A percentile compares a stretch with the other conserved stretches of the same genome.
Evolutionary conservation across 2,113 vertebrate genomes (phyloP).

Genomic region (Puntigrus tetrazona): DNA sequence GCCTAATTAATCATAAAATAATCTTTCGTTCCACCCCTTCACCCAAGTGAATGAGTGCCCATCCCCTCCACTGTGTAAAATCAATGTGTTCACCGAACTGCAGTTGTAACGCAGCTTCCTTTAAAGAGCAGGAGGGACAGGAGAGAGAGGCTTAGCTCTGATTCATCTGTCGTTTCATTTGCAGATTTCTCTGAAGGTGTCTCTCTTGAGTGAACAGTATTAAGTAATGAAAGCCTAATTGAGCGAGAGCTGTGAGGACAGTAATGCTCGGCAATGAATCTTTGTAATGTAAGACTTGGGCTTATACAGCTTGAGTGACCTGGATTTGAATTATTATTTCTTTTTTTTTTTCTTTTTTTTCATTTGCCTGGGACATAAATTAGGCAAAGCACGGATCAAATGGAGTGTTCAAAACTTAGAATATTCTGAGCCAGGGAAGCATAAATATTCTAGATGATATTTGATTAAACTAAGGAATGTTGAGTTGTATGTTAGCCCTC

Average conservation of each 20-base stretch:
- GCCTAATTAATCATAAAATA: conserved; percentile 42
- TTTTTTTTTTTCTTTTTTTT: neutral
- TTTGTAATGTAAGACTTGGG: conserved; percentile 12
- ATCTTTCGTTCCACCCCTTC: neutral
- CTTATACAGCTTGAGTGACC: conserved; percentile 11
- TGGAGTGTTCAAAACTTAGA: neutral
- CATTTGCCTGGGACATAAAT: neutral
- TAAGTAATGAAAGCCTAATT: conserved; percentile 50
- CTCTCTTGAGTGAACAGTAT: conserved; percentile 36
- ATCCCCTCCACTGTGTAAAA: neutral
- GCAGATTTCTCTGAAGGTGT: conserved; percentile 40
- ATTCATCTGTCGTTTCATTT: conserved; percentile 39
- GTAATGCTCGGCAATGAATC: conserved; percentile 5
- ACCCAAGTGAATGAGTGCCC: neutral
- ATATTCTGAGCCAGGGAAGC: neutral
- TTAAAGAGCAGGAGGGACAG: neutral
- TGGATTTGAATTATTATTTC: conserved; percentile 18
- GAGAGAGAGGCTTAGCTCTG: conserved; percentile 11
- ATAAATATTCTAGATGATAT: neutral
- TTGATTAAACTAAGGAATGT: neutral
- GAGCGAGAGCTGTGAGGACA: conserved; percentile 33
- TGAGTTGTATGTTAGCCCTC: neutral
- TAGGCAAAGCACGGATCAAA: conserved; percentile 1
- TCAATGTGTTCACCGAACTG: conserved; percentile 31
- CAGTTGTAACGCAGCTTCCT: conserved; percentile 3